A percentile compares a stretch with the other conserved stretches of the same genome.
Conservation (phyloP, 2,797 vertebrate species). For the Buceros bicornis region DNA sequence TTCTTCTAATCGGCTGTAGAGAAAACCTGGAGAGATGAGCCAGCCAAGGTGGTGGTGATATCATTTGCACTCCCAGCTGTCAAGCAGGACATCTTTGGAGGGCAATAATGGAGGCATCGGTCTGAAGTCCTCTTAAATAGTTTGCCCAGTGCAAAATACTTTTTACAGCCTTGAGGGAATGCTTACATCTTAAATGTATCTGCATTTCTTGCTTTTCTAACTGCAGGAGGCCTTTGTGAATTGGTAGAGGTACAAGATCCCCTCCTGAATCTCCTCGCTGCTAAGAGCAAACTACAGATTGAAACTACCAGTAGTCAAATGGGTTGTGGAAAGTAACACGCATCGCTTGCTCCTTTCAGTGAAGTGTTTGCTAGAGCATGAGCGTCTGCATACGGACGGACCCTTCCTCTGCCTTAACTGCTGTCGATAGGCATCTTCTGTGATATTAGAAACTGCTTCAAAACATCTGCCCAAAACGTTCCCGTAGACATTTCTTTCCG, state of each 20-base stretch:
- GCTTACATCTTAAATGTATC: background rate
- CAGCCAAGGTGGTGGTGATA: rapidly evolving
- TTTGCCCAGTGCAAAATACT: background rate
- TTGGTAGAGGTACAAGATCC: background rate
- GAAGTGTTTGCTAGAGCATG: background rate
- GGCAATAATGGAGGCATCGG: background rate
- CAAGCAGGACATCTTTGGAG: background rate
- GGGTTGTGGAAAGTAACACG: background rate
- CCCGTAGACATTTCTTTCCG: conserved; percentile 32
- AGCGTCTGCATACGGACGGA: conserved; percentile 33
- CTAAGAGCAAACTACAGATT: background rate
- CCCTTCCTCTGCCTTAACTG: conserved; percentile 19
- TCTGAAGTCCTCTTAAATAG: background rate
- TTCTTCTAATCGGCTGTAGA: background rate
- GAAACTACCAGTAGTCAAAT: background rate
- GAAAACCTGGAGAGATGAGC: background rate
- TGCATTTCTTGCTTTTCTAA: background rate
- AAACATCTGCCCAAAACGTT: conserved; percentile 35
- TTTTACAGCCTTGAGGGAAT: background rate
- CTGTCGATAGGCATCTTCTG: background rate
- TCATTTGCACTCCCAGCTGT: background rate
- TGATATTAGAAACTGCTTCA: conserved; percentile 7
- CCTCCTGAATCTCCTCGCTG: background rate
- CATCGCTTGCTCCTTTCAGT: background rate
- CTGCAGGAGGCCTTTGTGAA: background rate